Evolutionary conservation across 1,140 invertebrate genomes (phyloP).

Genomic region (Brachionus asplanchnoidis): DNA sequence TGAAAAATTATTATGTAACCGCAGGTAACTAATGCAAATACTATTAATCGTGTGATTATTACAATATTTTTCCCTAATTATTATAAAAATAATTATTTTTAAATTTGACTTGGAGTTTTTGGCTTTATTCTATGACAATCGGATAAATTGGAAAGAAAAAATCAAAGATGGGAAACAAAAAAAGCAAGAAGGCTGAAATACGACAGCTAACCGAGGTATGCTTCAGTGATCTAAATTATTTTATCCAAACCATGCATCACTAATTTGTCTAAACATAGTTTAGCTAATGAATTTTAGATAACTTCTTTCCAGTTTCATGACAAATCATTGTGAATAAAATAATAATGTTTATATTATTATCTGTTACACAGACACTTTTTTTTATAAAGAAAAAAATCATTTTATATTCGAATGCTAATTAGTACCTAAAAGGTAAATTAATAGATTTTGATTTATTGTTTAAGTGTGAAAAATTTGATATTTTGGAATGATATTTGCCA

Average conservation of each 20-base stretch:
- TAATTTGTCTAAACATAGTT: background rate
- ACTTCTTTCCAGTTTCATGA: no score
- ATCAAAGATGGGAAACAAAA: background rate
- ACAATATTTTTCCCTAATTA: background rate
- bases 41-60: background rate
- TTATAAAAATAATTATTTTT: background rate
- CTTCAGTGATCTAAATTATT: background rate
- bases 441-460: no score
- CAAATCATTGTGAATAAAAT: no score
- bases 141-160: background rate
- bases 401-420: no score
- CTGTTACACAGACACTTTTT: no score
- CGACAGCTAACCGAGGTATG: background rate
- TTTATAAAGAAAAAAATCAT: no score
- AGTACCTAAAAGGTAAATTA: no score
- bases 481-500: no score
- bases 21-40: background rate
- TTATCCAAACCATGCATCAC: background rate
- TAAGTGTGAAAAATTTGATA: no score
- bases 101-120: background rate
- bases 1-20: background rate
- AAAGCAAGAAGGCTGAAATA: slow-evolving; percentile 4
- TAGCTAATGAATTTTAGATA: no score
- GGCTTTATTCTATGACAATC: background rate
- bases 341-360: no score